phyloP scores from a whole-genome alignment of 1,140 invertebrate genomes.

The Heliconius melpomene region DNA sequence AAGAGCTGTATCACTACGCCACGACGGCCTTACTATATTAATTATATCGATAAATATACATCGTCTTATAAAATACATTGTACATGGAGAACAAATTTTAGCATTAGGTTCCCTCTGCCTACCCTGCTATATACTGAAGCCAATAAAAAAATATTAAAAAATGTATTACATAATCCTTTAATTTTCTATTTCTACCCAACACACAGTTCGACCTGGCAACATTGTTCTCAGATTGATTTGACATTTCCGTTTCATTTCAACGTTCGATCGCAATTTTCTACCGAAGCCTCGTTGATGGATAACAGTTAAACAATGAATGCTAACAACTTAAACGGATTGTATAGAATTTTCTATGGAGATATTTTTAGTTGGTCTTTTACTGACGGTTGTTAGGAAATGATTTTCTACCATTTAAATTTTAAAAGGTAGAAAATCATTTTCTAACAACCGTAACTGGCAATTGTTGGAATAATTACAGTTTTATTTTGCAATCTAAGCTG shows the following conservation, averaged over 20 bases:
- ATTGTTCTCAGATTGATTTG: neutral
- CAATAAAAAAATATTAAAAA: neutral
- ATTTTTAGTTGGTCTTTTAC: neutral
- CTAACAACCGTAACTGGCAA: too few species aligned
- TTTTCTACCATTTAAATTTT: neutral
- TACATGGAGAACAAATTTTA: neutral
- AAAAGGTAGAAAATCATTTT: too few species aligned
- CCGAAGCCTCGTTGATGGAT: conserved; percentile 33
- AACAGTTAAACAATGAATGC: conserved; percentile 32
- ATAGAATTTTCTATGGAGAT: conserved; percentile 7
- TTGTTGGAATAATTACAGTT: neutral
- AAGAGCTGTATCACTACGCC: too few species aligned
- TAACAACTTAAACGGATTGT: conserved; percentile 34
- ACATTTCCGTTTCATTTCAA: conserved; percentile 21
- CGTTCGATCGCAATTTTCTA: conserved; percentile 28
- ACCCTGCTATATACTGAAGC: too few species aligned
- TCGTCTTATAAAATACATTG: too few species aligned
- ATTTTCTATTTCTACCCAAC: neutral
- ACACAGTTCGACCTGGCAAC: neutral
- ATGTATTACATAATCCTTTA: neutral
- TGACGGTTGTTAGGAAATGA: neutral
- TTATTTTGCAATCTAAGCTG: neutral
- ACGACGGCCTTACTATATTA: too few species aligned
- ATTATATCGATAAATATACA: too few species aligned
- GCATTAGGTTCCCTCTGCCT: too few species aligned